Percentiles rank a stretch among this genome's conserved stretches.
phyloP scores from a whole-genome alignment of 2,797 vertebrate genomes.

The Sebastes umbrosus region DNA sequence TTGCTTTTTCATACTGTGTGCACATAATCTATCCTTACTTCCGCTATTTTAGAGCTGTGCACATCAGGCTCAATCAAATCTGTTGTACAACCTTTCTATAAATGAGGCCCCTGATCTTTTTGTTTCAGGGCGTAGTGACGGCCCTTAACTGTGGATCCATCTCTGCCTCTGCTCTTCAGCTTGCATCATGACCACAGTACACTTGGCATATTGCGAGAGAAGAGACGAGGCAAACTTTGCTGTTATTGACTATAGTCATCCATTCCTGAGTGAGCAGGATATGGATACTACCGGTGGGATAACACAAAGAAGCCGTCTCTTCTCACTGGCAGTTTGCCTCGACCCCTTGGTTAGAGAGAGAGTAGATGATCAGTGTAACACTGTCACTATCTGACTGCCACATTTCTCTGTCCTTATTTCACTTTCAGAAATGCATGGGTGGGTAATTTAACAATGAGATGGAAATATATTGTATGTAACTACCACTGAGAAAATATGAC shows the following conservation, averaged over 20 bases:
- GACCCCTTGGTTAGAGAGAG: slow-evolving; percentile 53
- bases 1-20: neutral
- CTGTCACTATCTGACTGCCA: slow-evolving; percentile 69
- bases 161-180: slow-evolving; percentile 68
- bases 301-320: slow-evolving; percentile 63
- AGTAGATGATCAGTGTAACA: slow-evolving; percentile 58
- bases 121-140: slow-evolving; percentile 42
- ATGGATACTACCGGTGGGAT: slow-evolving; percentile 57
- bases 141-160: slow-evolving; percentile 52
- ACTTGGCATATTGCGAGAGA: slow-evolving; percentile 65
- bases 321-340: slow-evolving; percentile 54
- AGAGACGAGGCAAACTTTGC: slow-evolving; percentile 58
- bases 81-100: slow-evolving; percentile 32
- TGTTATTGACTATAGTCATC: slow-evolving; percentile 58
- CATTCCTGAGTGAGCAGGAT: slow-evolving; percentile 72
- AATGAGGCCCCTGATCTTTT: slow-evolving; percentile 63
- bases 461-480: slow-evolving; percentile 81
- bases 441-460: slow-evolving; percentile 66
- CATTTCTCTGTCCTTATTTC: slow-evolving; percentile 76
- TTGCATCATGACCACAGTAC: slow-evolving; percentile 68
- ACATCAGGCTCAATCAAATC: slow-evolving; percentile 45
- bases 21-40: neutral
- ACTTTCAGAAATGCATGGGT: slow-evolving; percentile 75
- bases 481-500: slow-evolving; percentile 60
- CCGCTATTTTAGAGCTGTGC: neutral